Conservation (phyloP, 2,888 invertebrate species). For the Pterostichus niger region DNA sequence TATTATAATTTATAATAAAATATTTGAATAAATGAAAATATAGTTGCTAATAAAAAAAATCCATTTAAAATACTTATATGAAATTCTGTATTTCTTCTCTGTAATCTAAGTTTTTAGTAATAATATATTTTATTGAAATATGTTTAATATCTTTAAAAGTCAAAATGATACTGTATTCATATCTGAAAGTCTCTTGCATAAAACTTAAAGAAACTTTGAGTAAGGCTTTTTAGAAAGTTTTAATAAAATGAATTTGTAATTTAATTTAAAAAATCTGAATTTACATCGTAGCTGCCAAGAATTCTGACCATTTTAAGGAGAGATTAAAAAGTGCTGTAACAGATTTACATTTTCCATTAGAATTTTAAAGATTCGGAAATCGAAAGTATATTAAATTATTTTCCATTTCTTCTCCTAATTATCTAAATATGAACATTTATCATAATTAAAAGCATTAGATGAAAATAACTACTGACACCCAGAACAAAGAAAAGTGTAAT, state of each 20-base stretch:
- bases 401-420: too few relatives aligned
- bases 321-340: constrained; percentile 26
- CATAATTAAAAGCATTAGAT: too few relatives aligned
- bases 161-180: not conserved
- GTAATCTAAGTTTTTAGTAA: not conserved
- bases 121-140: constrained; percentile 5
- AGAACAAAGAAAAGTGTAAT: too few relatives aligned
- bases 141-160: constrained; percentile 31
- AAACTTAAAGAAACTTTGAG: constrained; percentile 34
- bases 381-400: too few relatives aligned
- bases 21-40: too few relatives aligned
- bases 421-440: too few relatives aligned
- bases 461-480: too few relatives aligned
- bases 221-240: constrained; percentile 35
- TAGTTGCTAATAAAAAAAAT: not conserved
- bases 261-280: constrained; percentile 48
- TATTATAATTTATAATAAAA: too few relatives aligned
- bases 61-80: not conserved
- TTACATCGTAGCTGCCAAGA: constrained; percentile 1
- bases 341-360: constrained; percentile 34
- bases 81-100: not conserved
- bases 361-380: constrained; percentile 6
- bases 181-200: constrained; percentile 7
- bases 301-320: constrained; percentile 4
- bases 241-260: constrained; percentile 46